These are phyloP conservation scores for Ischnura elegans DNA, from an alignment of 2,888 invertebrate genomes.

Conservation along the genomic window DNA sequence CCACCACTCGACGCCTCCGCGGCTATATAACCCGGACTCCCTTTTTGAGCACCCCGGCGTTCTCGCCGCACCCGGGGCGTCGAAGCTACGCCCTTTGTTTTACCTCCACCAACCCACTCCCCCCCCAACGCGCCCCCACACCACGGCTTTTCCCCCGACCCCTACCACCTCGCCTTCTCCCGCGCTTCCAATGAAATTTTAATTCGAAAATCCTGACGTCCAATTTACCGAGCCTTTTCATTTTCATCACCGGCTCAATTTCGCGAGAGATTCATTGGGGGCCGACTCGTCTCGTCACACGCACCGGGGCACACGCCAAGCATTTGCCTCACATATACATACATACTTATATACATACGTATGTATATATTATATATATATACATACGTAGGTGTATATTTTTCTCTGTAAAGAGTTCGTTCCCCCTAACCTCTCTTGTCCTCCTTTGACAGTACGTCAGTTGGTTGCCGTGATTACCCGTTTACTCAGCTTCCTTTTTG, in stretches of 20 bases:
- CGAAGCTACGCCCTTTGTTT: conserved; percentile 16
- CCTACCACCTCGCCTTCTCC: neutral
- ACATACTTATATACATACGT: too few species aligned
- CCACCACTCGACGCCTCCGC: neutral
- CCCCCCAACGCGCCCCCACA: neutral
- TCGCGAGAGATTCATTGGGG: conserved; percentile 32
- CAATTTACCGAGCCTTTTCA: conserved; percentile 26
- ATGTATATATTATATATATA: too few species aligned
- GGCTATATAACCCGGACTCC: neutral
- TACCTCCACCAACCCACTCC: neutral
- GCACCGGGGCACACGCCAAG: neutral
- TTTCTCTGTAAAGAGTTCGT: too few species aligned
- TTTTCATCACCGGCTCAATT: conserved; percentile 35
- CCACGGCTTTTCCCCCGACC: neutral
- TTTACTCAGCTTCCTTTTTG: too few species aligned
- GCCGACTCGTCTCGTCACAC: neutral
- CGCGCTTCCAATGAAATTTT: neutral
- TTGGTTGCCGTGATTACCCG: too few species aligned
- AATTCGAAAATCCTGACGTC: conserved; percentile 35
- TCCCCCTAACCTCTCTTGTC: too few species aligned
- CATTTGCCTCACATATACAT: too few species aligned
- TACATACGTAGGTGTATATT: too few species aligned
- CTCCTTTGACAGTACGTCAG: too few species aligned
- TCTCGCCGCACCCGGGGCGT: neutral
- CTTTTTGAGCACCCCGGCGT: neutral